Evolutionary conservation across 2,888 invertebrate genomes (phyloP).

Genomic region (Heteropelma amictum): DNA sequence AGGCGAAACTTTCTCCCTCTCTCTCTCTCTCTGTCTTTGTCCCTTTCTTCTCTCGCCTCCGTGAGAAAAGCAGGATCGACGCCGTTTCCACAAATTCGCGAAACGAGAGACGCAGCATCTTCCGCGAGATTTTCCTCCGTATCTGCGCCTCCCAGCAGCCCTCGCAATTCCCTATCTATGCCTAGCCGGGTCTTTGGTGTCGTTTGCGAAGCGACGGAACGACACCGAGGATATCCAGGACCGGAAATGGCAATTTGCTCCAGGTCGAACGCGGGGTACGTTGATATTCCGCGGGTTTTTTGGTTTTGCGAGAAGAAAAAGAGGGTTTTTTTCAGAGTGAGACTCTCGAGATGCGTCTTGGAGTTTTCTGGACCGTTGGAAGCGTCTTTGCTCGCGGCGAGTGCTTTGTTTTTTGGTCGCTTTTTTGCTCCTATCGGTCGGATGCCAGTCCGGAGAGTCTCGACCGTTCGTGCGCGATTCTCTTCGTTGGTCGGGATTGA

Average conservation of each 20-base stretch:
- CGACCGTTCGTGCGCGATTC: no score
- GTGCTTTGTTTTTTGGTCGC: no score
- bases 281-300: slow-evolving; percentile 74
- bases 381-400: no score
- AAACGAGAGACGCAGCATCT: slow-evolving; percentile 50
- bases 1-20: slow-evolving; percentile 37
- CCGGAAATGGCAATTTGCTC: slow-evolving; percentile 67
- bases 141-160: slow-evolving; percentile 36
- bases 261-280: slow-evolving; percentile 68
- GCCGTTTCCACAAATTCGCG: slow-evolving; percentile 60
- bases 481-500: background rate
- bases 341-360: no score
- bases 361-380: no score
- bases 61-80: slow-evolving; percentile 40
- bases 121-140: slow-evolving; percentile 36
- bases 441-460: no score
- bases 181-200: slow-evolving; percentile 3
- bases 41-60: slow-evolving; percentile 10
- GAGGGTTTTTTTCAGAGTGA: no score
- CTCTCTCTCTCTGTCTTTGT: background rate
- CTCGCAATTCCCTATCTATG: slow-evolving; percentile 10
- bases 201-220: slow-evolving; percentile 63
- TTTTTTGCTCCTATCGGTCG: no score
- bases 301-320: no score
- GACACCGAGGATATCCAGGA: slow-evolving; percentile 67